These are phyloP conservation scores for Atherinosoma microstoma DNA, from an alignment of 2,797 vertebrate genomes.

Conservation along the genomic window DNA sequence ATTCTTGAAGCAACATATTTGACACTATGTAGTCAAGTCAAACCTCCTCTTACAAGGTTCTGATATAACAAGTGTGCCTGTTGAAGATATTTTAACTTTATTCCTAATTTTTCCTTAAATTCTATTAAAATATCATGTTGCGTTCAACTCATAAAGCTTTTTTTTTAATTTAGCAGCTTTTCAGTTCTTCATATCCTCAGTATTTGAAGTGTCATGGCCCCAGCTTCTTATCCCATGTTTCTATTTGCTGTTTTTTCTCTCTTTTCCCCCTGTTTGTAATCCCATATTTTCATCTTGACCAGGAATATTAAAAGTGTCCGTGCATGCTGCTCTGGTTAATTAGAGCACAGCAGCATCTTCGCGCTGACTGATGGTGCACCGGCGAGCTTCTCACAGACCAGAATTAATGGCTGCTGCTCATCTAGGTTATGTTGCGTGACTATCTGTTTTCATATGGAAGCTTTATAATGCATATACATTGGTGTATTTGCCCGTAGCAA, in stretches of 20 bases:
- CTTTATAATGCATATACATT: conserved; percentile 25
- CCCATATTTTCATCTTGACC: conserved; percentile 56
- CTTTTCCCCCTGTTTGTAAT: conserved; percentile 13
- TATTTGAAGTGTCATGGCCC: conserved; percentile 13
- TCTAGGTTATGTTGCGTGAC: conserved; percentile 22
- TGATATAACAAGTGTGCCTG: too few relatives aligned
- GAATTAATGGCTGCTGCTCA: conserved; percentile 68
- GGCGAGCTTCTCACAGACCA: conserved; percentile 60
- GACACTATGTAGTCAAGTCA: not conserved
- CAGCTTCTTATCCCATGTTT: conserved; percentile 3
- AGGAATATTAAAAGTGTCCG: conserved; percentile 69
- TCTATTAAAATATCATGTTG: not conserved
- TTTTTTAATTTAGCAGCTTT: not conserved
- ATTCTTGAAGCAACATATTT: too few relatives aligned
- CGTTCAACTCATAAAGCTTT: too few relatives aligned
- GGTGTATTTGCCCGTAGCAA: conserved; percentile 22
- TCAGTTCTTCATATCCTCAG: not conserved
- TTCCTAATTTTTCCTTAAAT: too few relatives aligned
- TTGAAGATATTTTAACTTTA: too few relatives aligned
- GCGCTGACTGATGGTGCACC: conserved; percentile 65
- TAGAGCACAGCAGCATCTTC: conserved; percentile 66
- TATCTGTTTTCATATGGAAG: conserved; percentile 29
- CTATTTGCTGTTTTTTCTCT: not conserved
- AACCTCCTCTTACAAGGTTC: not conserved
- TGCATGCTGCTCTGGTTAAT: conserved; percentile 74